Conservation (phyloP, 2,888 invertebrate species). For the Notodonta ziczac region DNA sequence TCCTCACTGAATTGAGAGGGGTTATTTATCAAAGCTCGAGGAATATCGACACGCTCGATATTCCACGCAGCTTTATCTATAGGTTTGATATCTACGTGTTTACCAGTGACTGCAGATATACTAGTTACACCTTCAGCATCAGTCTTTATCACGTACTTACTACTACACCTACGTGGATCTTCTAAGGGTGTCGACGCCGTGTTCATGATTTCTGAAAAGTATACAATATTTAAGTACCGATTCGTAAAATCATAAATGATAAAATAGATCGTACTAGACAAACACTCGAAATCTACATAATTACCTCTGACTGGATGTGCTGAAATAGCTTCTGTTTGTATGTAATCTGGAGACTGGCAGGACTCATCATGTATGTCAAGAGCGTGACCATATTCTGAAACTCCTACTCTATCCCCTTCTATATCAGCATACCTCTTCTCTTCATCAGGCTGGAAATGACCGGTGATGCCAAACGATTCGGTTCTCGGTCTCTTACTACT, state of each 20-base stretch:
- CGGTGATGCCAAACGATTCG: constrained; percentile 36
- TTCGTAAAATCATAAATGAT: no score
- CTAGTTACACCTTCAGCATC: constrained; percentile 43
- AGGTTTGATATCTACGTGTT: constrained; percentile 52
- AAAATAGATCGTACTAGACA: not conserved
- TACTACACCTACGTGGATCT: constrained; percentile 65
- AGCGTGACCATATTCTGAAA: constrained; percentile 28
- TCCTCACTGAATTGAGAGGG: constrained; percentile 36
- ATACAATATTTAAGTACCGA: not conserved
- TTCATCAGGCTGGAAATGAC: constrained; percentile 25
- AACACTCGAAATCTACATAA: constrained; percentile 3
- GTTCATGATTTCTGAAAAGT: constrained; percentile 64
- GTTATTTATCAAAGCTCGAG: constrained; percentile 47
- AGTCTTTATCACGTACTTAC: constrained; percentile 53
- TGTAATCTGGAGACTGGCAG: constrained; percentile 71
- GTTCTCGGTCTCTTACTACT: constrained; percentile 51
- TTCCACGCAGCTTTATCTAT: constrained; percentile 54
- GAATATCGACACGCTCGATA: constrained; percentile 44
- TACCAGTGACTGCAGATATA: constrained; percentile 48
- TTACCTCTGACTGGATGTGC: constrained; percentile 58
- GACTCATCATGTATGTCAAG: constrained; percentile 40
- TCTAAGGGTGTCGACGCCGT: constrained; percentile 54
- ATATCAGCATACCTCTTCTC: constrained; percentile 32
- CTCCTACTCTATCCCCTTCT: constrained; percentile 22
- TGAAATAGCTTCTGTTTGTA: constrained; percentile 35